Evolutionary conservation across 1,140 invertebrate species (phyloP).

Genomic region (Sycobia sp.): DNA sequence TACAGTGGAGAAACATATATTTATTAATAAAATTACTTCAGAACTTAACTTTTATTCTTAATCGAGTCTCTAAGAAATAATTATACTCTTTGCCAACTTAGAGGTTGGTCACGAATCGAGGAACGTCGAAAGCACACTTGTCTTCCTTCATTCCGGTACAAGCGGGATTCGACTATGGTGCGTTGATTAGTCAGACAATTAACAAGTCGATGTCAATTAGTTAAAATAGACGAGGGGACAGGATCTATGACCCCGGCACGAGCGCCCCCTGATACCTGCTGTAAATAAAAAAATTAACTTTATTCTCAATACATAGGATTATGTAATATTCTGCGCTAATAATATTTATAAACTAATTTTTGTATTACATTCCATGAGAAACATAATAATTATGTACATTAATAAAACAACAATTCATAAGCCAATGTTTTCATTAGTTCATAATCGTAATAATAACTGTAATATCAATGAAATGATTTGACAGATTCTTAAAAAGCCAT

Average conservation of each 20-base stretch:
- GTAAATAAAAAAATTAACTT: slow-evolving; percentile 40
- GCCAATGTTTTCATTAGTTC: no score
- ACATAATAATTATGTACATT: no score
- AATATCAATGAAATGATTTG: no score
- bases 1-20: slow-evolving; percentile 24
- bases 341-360: slow-evolving; percentile 6
- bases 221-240: slow-evolving; percentile 55
- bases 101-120: slow-evolving; percentile 12
- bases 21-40: slow-evolving; percentile 30
- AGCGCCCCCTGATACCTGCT: slow-evolving; percentile 53
- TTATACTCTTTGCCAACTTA: slow-evolving; percentile 21
- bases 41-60: slow-evolving; percentile 23
- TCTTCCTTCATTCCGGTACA: slow-evolving; percentile 24
- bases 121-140: slow-evolving; percentile 26
- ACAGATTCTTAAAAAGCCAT: no score
- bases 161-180: slow-evolving; percentile 35
- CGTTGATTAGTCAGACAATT: slow-evolving; percentile 51
- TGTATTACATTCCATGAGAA: no score
- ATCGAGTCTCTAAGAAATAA: slow-evolving; percentile 26
- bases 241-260: slow-evolving; percentile 50
- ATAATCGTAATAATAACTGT: no score
- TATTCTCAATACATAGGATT: not conserved
- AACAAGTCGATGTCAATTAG: slow-evolving; percentile 54
- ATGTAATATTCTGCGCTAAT: not conserved
- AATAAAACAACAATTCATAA: no score